Conservation (phyloP, 2,113 vertebrate genomes). For the Colaptes auratus region DNA sequence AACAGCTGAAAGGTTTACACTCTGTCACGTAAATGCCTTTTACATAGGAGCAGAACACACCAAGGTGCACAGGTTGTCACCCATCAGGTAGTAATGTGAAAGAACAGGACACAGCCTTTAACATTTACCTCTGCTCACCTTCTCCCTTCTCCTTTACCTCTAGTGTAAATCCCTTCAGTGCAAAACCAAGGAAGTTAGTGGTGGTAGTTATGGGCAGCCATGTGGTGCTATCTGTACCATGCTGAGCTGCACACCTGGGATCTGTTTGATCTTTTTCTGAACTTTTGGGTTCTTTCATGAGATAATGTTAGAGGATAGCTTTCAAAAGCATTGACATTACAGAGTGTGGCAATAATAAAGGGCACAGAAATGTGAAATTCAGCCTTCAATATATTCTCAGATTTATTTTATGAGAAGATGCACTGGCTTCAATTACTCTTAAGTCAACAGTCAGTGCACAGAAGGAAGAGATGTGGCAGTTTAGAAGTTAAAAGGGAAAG, state of each 20-base stretch:
- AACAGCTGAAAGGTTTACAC: not conserved
- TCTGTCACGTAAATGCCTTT: not conserved
- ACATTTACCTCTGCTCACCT: not conserved
- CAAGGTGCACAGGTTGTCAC: not conserved
- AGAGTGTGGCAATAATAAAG: not conserved
- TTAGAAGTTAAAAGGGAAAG: conserved; percentile 10
- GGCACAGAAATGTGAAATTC: not conserved
- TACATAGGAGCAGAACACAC: not conserved
- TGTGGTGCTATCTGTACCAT: accelerated
- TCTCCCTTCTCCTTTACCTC: not conserved
- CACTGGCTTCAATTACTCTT: not conserved
- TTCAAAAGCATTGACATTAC: not conserved
- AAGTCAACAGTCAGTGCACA: not conserved
- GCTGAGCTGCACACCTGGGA: not conserved
- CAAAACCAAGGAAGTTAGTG: not conserved
- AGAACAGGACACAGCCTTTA: not conserved
- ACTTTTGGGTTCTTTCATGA: not conserved
- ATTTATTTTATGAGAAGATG: not conserved
- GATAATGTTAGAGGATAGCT: not conserved
- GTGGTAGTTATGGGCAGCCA: not conserved
- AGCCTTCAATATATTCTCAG: not conserved
- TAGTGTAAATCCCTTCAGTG: not conserved
- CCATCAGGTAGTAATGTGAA: accelerated
- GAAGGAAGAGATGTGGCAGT: not conserved
- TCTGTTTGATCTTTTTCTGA: not conserved